These are phyloP conservation scores for Delphinapterus leucas DNA, from an alignment of 2,113 vertebrate genomes.

Conservation along the genomic window DNA sequence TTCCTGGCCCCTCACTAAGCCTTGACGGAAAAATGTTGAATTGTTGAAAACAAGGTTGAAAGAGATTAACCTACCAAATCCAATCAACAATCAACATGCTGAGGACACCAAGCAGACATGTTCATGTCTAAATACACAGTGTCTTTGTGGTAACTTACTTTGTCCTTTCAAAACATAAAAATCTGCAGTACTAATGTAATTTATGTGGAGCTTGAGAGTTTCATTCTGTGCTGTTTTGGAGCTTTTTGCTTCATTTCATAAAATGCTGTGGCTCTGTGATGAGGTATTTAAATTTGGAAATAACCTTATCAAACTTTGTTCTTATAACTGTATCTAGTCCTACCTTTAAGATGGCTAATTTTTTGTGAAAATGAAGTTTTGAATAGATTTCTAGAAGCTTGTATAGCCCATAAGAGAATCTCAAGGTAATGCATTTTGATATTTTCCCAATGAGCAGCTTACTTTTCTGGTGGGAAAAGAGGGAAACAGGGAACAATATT, in stretches of 20 bases:
- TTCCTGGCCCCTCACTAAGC: background rate
- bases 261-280: background rate
- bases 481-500: background rate
- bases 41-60: background rate
- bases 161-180: conserved; percentile 63
- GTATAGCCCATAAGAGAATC: background rate
- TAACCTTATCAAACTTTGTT: conserved; percentile 43
- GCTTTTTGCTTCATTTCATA: conserved; percentile 14
- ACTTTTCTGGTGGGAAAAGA: background rate
- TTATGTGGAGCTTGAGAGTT: conserved; percentile 43
- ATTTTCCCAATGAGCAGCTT: background rate
- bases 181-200: conserved; percentile 40
- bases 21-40: background rate
- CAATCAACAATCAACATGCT: background rate
- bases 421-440: background rate
- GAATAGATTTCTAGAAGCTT: conserved; percentile 22
- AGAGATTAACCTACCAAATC: conserved; percentile 11
- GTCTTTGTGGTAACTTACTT: conserved; percentile 50
- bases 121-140: background rate
- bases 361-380: background rate
- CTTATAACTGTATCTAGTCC: background rate
- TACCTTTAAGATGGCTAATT: background rate
- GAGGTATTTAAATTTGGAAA: conserved; percentile 50
- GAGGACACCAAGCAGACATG: background rate
- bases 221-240: conserved; percentile 27